Percentiles rank a stretch among this genome's conserved stretches.
Evolutionary conservation across 2,888 invertebrate genomes (phyloP).

Genomic region (Phymatocera aterrima): DNA sequence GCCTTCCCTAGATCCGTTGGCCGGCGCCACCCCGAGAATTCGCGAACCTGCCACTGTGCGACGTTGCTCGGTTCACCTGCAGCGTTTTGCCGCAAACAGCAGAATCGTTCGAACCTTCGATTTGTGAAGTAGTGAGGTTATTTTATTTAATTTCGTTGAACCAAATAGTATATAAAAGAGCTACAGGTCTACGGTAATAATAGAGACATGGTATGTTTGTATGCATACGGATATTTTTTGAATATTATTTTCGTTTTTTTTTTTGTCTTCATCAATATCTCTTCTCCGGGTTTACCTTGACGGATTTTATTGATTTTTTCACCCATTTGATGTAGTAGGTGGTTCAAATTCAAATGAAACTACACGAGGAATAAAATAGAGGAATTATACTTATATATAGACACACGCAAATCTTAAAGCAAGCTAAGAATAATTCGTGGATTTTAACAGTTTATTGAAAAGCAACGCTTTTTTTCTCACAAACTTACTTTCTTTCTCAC

Average conservation of each 20-base stretch:
- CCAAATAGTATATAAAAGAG: background rate
- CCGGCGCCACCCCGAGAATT: constrained; percentile 46
- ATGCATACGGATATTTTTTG: background rate
- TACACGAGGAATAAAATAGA: constrained; percentile 15
- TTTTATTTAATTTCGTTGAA: constrained; percentile 31
- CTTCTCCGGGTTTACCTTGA: constrained; percentile 1
- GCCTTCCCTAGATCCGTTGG: constrained; percentile 37
- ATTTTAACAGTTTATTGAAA: constrained; percentile 30
- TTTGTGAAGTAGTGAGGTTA: constrained; percentile 45
- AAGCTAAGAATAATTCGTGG: constrained; percentile 32
- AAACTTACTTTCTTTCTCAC: background rate
- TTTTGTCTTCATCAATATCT: background rate
- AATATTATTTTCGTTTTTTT: background rate
- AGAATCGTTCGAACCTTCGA: constrained; percentile 44
- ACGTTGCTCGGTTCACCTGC: constrained; percentile 45
- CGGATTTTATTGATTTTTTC: constrained; percentile 43
- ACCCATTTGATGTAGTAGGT: constrained; percentile 26
- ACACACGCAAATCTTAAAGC: background rate
- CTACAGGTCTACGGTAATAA: constrained; percentile 9
- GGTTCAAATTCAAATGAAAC: constrained; percentile 31
- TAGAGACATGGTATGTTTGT: constrained; percentile 38
- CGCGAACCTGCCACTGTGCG: constrained; percentile 46
- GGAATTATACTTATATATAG: constrained; percentile 20
- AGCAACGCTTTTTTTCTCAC: background rate
- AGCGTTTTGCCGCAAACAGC: constrained; percentile 45